Conservation (phyloP, 1,140 invertebrate genomes). For the Drosophila lacertosa region DNA sequence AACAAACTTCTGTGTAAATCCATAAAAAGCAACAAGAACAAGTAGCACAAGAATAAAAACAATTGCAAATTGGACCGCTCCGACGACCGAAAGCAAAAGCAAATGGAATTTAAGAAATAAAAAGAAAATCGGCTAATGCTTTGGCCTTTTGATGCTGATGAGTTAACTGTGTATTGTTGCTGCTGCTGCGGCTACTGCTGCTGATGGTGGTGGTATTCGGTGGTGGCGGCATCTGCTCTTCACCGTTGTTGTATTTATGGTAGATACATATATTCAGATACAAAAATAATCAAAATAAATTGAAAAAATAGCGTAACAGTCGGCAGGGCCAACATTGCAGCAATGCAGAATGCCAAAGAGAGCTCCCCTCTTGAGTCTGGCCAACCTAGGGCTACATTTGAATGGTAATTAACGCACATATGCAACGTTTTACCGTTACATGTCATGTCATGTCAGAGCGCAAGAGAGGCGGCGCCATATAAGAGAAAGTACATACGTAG, state of each 20-base stretch:
- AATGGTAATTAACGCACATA: constrained; percentile 43
- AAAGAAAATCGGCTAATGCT: constrained; percentile 16
- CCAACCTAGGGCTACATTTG: constrained; percentile 23
- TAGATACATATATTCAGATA: constrained; percentile 26
- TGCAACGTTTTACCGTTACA: constrained; percentile 12
- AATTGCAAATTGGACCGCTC: constrained; percentile 20
- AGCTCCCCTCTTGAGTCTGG: no score
- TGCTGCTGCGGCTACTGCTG: constrained; percentile 24
- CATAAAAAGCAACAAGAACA: constrained; percentile 37
- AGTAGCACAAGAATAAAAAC: constrained; percentile 29
- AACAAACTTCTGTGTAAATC: constrained; percentile 46
- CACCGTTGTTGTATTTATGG: constrained; percentile 4
- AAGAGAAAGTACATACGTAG: constrained; percentile 29
- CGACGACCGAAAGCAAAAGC: constrained; percentile 22
- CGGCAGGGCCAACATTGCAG: constrained; percentile 1
- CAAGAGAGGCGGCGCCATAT: neutral
- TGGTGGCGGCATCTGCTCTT: constrained; percentile 14
- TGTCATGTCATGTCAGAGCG: constrained; percentile 3
- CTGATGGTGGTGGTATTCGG: constrained; percentile 8
- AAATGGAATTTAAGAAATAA: constrained; percentile 18
- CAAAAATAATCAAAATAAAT: constrained; percentile 33
- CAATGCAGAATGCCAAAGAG: constrained; percentile 10
- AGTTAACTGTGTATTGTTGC: constrained; percentile 7
- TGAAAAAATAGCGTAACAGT: constrained; percentile 34
- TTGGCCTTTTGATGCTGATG: constrained; percentile 4